Evolutionary conservation across 2,888 invertebrate species (phyloP).

Genomic region (Thymelicus lineola): DNA sequence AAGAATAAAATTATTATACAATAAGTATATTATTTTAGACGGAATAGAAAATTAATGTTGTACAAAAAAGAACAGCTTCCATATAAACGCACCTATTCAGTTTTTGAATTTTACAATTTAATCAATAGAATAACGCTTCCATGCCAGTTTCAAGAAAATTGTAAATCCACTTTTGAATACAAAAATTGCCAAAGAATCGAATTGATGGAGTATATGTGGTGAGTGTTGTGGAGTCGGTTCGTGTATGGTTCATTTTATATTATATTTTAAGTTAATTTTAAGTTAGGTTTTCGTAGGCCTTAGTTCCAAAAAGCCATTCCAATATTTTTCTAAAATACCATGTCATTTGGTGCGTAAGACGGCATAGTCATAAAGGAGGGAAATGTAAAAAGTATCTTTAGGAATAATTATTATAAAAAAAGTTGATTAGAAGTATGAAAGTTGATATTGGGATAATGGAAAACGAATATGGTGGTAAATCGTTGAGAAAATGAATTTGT

Average conservation of each 20-base stretch:
- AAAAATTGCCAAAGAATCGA: constrained; percentile 82
- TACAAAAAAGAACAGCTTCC: neutral
- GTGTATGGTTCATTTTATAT: constrained; percentile 54
- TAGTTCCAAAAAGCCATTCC: constrained; percentile 71
- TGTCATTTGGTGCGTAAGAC: constrained; percentile 71
- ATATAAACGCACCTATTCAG: constrained; percentile 45
- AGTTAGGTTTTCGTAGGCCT: constrained; percentile 48
- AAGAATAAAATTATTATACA: too few relatives aligned
- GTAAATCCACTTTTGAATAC: constrained; percentile 84
- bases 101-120: constrained; percentile 72
- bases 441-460: constrained; percentile 77
- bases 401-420: constrained; percentile 69
- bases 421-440: constrained; percentile 77
- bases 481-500: constrained; percentile 83
- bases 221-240: constrained; percentile 62
- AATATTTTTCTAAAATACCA: constrained; percentile 74
- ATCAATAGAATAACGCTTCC: constrained; percentile 76
- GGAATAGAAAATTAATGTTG: too few relatives aligned
- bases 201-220: constrained; percentile 61
- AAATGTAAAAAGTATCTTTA: constrained; percentile 82
- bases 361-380: constrained; percentile 69
- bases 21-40: too few relatives aligned
- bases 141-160: constrained; percentile 74
- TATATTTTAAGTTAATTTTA: constrained; percentile 43
- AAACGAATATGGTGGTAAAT: constrained; percentile 73